phyloP scores from a whole-genome alignment of 2,113 vertebrate genomes.

The Trematocara variabile region DNA sequence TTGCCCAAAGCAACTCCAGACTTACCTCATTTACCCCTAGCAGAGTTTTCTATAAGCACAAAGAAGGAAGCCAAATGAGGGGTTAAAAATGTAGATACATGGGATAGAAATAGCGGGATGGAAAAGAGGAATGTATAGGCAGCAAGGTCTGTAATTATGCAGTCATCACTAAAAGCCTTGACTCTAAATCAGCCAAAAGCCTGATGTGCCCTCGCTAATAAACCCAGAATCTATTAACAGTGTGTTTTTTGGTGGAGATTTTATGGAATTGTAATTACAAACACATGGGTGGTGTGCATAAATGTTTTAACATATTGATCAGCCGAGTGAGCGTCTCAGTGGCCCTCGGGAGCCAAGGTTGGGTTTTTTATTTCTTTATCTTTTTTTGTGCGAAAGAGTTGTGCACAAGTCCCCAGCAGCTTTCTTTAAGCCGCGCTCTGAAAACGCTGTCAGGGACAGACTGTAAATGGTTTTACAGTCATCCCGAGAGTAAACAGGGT shows the following conservation, averaged over 20 bases:
- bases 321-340: neutral
- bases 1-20: neutral
- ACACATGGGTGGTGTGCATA: constrained; percentile 42
- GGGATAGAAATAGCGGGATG: neutral
- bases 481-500: constrained; percentile 55
- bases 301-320: constrained; percentile 62
- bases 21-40: constrained; percentile 22
- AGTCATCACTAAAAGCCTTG: constrained; percentile 37
- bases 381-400: neutral
- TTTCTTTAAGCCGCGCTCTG: neutral
- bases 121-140: neutral
- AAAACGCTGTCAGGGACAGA: constrained; percentile 11
- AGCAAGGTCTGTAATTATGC: constrained; percentile 29
- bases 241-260: constrained; percentile 25
- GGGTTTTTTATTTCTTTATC: neutral
- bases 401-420: neutral
- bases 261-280: constrained; percentile 64
- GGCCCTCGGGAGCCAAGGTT: neutral
- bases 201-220: constrained; percentile 16
- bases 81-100: neutral
- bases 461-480: constrained; percentile 55
- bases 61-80: neutral
- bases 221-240: constrained; percentile 28
- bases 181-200: constrained; percentile 22
- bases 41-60: neutral